phyloP scores from a whole-genome alignment of 2,888 invertebrate genomes.

The Melinopterus prodromus region DNA sequence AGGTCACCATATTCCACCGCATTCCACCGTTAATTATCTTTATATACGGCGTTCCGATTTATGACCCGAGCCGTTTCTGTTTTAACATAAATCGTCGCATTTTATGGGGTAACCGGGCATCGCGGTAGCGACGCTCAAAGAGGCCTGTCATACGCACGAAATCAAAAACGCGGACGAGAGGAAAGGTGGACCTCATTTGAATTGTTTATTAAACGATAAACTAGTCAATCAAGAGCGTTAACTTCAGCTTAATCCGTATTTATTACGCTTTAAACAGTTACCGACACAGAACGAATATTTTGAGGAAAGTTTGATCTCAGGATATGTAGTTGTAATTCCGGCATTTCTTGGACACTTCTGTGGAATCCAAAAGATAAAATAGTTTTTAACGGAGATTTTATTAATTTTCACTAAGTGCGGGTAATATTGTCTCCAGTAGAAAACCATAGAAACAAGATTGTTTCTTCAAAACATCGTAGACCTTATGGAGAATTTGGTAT shows the following conservation, averaged over 20 bases:
- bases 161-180: background rate
- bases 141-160: background rate
- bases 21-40: constrained; percentile 39
- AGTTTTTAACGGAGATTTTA: no score
- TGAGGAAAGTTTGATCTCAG: background rate
- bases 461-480: no score
- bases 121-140: background rate
- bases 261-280: background rate
- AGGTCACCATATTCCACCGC: constrained; percentile 32
- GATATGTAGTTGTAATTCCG: no score
- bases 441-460: no score
- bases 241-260: background rate
- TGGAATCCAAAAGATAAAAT: no score
- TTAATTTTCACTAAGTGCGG: no score
- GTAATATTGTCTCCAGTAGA: no score
- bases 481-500: no score
- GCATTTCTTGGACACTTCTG: no score
- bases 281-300: background rate
- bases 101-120: constrained; percentile 36
- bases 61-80: constrained; percentile 38
- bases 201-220: constrained; percentile 4
- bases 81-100: constrained; percentile 43
- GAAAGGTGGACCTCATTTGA: background rate
- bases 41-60: constrained; percentile 36
- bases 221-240: constrained; percentile 4